Base-by-base conservation (phyloP, 2,113 vertebrate species). In the Pyxicephalus adspersus region DNA sequence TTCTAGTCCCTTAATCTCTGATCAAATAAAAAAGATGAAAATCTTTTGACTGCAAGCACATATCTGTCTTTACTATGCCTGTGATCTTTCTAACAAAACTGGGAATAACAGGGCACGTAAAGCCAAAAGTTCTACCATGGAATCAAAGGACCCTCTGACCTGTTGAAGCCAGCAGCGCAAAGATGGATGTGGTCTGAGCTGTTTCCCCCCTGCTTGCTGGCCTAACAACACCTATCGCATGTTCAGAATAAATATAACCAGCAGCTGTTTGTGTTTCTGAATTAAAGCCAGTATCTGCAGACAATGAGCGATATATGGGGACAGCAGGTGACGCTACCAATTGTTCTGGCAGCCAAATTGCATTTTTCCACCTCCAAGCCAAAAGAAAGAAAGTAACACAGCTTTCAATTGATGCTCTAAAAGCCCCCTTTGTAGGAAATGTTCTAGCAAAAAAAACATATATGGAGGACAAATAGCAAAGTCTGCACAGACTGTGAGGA, bases 281-380 rank as follows among this genome's bases (percentile, higher is more conserved):
- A 76, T 72, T 55, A 58, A 57, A 84, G 76, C 13, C 4, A 28
- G 18, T 29, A 71, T 31, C 79, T 34, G 26, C 50, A 75, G 80
- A 75, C 83, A 58, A 57, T 34, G 51, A 76, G 58, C 61, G 26
- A 76, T 38, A 82, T 25, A 5, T 63, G 18, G 6, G 83, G 61
- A 80, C 80, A 84, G 61, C 29, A 83, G 84, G 22, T 29, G 60
- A 83, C 18, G 9, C 1, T 65, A 15, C 25, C 57, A 81, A 51
- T 61, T 50, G 81, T 74, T 71, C 65, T 67, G 57, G 52, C 26
- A 74, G 79, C 68, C 70, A 81, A 65, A 81, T 74, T 65, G 63
- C 34, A 81, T 74, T 74, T 50, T 66, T 66, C 61, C 60, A 22
- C 31, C 80, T 50, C 38, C 70, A 81, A 66, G 22, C 63, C 65